phyloP scores from a whole-genome alignment of 2,797 vertebrate species.

The Borostomias antarcticus region DNA sequence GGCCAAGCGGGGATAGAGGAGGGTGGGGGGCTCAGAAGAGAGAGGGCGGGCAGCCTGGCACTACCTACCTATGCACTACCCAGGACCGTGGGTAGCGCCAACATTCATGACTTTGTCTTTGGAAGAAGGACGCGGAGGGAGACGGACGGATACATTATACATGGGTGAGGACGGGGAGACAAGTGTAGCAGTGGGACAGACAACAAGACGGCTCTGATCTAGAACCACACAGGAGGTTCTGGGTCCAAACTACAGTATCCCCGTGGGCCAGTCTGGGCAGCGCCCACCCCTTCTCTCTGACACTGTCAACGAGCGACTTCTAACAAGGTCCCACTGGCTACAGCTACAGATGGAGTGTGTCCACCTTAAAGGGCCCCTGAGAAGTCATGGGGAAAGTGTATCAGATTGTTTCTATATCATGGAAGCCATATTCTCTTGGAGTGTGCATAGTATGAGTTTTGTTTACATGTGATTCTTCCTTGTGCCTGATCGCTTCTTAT shows the following conservation, averaged over 20 bases:
- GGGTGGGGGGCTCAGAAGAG: slow-evolving; percentile 35
- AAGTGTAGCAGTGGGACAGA: slow-evolving; percentile 48
- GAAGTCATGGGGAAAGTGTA: slow-evolving; percentile 41
- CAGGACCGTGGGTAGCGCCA: slow-evolving; percentile 61
- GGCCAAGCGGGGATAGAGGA: slow-evolving; percentile 36
- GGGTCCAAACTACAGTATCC: neutral
- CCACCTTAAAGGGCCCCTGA: slow-evolving; percentile 50
- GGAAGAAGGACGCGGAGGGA: neutral
- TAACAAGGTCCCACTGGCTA: neutral
- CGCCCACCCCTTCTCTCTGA: slow-evolving; percentile 28
- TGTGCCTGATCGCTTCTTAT: slow-evolving; percentile 68
- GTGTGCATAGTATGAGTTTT: slow-evolving; percentile 55
- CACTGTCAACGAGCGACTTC: neutral
- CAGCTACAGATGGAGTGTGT: slow-evolving; percentile 32
- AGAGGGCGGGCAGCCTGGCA: slow-evolving; percentile 51
- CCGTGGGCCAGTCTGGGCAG: neutral
- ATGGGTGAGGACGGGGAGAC: slow-evolving; percentile 51
- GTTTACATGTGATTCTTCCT: slow-evolving; percentile 49
- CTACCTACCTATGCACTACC: slow-evolving; percentile 64
- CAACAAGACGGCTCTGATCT: slow-evolving; percentile 32
- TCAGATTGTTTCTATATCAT: slow-evolving; percentile 62
- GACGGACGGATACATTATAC: slow-evolving; percentile 46
- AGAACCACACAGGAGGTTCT: slow-evolving; percentile 47
- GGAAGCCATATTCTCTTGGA: slow-evolving; percentile 78
- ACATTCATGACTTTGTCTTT: slow-evolving; percentile 48